These are phyloP conservation scores for Neoscelio sp. DNA, from an alignment of 2,888 invertebrate species.

Conservation along the genomic window DNA sequence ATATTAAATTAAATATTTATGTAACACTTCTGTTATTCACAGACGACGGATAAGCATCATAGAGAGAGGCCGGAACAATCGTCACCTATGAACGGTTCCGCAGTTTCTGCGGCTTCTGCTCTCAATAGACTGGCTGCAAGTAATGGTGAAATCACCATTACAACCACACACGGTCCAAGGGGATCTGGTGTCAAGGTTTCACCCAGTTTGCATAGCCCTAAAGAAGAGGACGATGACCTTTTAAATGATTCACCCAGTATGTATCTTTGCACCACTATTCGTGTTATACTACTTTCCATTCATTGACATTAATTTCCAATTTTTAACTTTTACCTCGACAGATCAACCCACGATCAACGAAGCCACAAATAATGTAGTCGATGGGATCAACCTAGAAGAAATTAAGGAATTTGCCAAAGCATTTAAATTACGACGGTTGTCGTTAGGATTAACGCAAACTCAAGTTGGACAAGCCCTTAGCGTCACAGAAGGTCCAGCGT, in stretches of 20 bases:
- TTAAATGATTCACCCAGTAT: slow-evolving; percentile 94
- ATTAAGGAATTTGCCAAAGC: slow-evolving; percentile 99
- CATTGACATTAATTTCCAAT: no score
- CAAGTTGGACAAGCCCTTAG: slow-evolving; percentile 99
- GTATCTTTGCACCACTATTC: slow-evolving; percentile 79
- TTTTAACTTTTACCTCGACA: slow-evolving; percentile 82
- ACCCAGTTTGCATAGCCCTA: slow-evolving; percentile 82
- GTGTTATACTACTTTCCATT: no score
- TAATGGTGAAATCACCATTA: slow-evolving; percentile 93
- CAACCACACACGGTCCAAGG: slow-evolving; percentile 88
- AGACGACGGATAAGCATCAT: slow-evolving; percentile 82
- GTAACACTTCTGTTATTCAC: slow-evolving; percentile 61
- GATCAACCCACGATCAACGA: slow-evolving; percentile 97
- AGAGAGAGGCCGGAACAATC: slow-evolving; percentile 84
- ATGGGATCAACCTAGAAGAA: slow-evolving; percentile 98
- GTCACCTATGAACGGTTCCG: slow-evolving; percentile 82
- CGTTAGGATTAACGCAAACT: slow-evolving; percentile 97
- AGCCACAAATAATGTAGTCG: slow-evolving; percentile 96
- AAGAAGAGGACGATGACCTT: slow-evolving; percentile 85
- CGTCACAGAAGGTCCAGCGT: slow-evolving; percentile 98
- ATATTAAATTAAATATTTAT: no score
- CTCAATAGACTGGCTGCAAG: slow-evolving; percentile 90
- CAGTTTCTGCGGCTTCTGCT: slow-evolving; percentile 85
- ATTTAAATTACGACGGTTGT: slow-evolving; percentile 96
- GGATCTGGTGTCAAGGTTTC: slow-evolving; percentile 80